Percentiles rank a stretch among this genome's conserved stretches.
Evolutionary conservation across 2,888 invertebrate genomes (phyloP).

Genomic region (Melanophora roralis): DNA sequence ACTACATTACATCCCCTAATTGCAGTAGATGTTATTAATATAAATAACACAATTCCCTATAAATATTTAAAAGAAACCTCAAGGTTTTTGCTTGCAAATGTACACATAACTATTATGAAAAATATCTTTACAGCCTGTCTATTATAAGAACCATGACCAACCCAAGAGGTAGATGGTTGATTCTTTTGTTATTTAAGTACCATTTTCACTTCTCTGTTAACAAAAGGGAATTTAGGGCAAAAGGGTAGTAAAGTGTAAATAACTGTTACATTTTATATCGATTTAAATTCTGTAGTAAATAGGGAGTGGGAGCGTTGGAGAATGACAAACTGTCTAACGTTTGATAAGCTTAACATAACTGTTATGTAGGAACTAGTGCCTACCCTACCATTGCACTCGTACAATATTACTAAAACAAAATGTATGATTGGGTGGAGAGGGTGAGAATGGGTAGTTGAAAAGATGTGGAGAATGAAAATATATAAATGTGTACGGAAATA

Average conservation of each 20-base stretch:
- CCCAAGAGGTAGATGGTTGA: no score
- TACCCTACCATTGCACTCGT: no score
- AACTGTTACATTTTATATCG: constrained; percentile 29
- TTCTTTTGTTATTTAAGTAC: no score
- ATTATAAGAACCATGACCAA: no score
- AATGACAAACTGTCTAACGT: not conserved
- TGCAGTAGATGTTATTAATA: no score
- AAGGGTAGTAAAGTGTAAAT: constrained; percentile 41
- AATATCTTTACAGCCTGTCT: no score
- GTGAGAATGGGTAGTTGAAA: not conserved
- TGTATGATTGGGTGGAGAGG: not conserved
- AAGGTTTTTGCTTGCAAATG: no score
- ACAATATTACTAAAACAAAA: not conserved
- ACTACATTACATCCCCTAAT: no score
- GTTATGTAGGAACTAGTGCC: no score
- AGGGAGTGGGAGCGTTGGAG: not conserved
- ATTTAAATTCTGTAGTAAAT: constrained; percentile 24
- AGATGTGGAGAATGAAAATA: not conserved
- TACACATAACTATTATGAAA: no score
- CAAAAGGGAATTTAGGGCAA: constrained; percentile 3
- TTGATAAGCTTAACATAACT: not conserved
- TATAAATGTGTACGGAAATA: not conserved
- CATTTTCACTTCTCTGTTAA: not conserved
- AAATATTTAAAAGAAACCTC: no score
- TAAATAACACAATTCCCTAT: no score